These are phyloP conservation scores for Protobothrops mucrosquamatus DNA, from an alignment of 2,113 vertebrate genomes.

Conservation along the genomic window DNA sequence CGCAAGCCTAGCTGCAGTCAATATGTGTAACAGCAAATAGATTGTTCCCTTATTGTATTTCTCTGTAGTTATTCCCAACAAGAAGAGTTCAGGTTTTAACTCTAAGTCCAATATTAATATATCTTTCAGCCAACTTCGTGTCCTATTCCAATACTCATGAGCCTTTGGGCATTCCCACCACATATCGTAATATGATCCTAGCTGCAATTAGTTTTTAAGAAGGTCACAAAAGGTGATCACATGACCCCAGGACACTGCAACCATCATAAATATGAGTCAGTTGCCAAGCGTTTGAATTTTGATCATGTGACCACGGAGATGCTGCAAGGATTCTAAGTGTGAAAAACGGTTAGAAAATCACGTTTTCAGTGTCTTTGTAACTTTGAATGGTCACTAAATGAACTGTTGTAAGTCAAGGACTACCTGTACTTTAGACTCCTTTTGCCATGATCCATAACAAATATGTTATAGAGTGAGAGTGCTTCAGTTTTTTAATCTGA, in stretches of 20 bases:
- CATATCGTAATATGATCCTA: too few relatives aligned
- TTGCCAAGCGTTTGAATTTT: background rate
- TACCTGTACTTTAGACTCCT: background rate
- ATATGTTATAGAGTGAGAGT: background rate
- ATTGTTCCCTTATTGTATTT: too few relatives aligned
- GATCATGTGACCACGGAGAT: background rate
- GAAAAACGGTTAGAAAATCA: background rate
- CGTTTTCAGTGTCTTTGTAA: background rate
- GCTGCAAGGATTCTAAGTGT: background rate
- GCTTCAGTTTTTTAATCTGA: background rate
- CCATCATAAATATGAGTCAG: background rate
- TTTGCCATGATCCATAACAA: background rate
- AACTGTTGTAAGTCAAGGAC: background rate
- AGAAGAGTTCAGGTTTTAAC: too few relatives aligned
- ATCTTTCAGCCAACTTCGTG: too few relatives aligned
- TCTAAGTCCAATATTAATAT: too few relatives aligned
- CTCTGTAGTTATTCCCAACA: too few relatives aligned
- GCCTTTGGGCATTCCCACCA: too few relatives aligned
- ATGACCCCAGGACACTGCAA: too few relatives aligned
- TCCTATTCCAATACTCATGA: too few relatives aligned
- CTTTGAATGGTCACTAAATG: background rate
- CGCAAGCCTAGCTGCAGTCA: too few relatives aligned
- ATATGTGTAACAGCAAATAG: too few relatives aligned
- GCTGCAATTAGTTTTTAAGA: background rate
- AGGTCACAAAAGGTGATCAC: too few relatives aligned